Evolutionary conservation across 2,888 invertebrate genomes (phyloP), one percentile per base, ranked within the genome.

Genomic region (Acholoe squamosa): DNA sequence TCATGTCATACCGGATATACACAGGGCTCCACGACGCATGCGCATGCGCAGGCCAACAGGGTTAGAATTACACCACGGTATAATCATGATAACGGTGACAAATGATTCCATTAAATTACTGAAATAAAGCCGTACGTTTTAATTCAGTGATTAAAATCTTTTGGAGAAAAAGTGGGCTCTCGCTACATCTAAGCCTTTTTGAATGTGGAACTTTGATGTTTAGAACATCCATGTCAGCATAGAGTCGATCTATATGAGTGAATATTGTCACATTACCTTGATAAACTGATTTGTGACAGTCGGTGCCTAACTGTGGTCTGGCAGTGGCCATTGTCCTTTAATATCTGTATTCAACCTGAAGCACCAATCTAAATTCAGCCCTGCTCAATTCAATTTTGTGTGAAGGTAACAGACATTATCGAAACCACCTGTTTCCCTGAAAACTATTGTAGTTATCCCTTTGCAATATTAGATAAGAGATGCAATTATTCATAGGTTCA

Each of bases 51-150:
- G 14, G 25, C 76, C 19, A 25, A 31, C 76, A 10, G n/a, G 25
- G 76, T 7, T 76, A 76, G 76, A 76, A 28, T 76, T 76, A 61
- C 61, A 61, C 5, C 61, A 61, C n/a, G 61, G 61, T 22, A 25
- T 31, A 28, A 76, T 31, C 76, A 76, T 5, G 1, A 28, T 31
- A 7, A 28, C 25, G 76, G 76, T 76, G 76, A 76, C 25, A 16
- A 76, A 76, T 76, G 76, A 76, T 5, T 25, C 76, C 25, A 76
- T 76, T 76, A 76, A 31, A 76, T 28, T 76, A 28, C 16, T 28
- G 76, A 76, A 76, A 76, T 76, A 31, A 76, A 76, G 31, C 76
- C 3, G 76, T 5, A 14, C 28, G 31, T 76, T 31, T 76, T 31
- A 28, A 76, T n/a, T 31, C 76, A 19, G 0, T 19, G 76, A 76